Evolutionary conservation across 1,140 invertebrate genomes (phyloP).

Genomic region (Rhyacophila brunnea): DNA sequence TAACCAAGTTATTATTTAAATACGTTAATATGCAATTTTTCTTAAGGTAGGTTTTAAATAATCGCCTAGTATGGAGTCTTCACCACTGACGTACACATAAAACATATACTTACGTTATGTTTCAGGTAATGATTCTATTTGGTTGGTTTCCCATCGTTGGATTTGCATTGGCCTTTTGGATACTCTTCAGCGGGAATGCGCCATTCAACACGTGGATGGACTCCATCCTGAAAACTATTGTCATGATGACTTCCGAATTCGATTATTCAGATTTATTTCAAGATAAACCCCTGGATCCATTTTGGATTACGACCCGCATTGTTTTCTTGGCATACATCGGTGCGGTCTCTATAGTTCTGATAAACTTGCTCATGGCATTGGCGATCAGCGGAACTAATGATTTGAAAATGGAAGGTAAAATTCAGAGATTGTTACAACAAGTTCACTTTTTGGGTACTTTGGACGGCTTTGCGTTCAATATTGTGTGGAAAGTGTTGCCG

Average conservation of each 20-base stretch:
- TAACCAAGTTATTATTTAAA: too few relatives aligned
- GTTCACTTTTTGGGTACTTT: constrained; percentile 39
- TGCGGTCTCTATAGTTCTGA: constrained; percentile 61
- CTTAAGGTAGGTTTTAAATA: too few relatives aligned
- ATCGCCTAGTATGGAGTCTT: too few relatives aligned
- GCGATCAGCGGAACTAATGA: constrained; percentile 65
- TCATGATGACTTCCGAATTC: constrained; percentile 61
- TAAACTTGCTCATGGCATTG: constrained; percentile 63
- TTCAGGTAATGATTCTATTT: constrained; percentile 48
- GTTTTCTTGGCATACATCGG: constrained; percentile 58
- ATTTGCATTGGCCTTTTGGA: constrained; percentile 56
- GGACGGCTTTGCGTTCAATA: too few relatives aligned
- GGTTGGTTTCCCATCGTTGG: constrained; percentile 54
- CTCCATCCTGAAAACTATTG: constrained; percentile 54
- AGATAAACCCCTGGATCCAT: too few relatives aligned
- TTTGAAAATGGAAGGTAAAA: constrained; percentile 55
- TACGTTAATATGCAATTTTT: too few relatives aligned
- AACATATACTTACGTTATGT: constrained; percentile 24
- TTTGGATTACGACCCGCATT: too few relatives aligned
- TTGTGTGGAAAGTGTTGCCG: too few relatives aligned
- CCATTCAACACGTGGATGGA: constrained; percentile 50
- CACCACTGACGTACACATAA: too few relatives aligned
- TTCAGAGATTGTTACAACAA: constrained; percentile 48
- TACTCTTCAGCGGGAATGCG: constrained; percentile 49
- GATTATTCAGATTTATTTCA: constrained; percentile 42